Percentiles rank a stretch among this genome's conserved stretches.
Evolutionary conservation across 2,888 invertebrate species (phyloP).

Genomic region (Eupithecia exiguata): DNA sequence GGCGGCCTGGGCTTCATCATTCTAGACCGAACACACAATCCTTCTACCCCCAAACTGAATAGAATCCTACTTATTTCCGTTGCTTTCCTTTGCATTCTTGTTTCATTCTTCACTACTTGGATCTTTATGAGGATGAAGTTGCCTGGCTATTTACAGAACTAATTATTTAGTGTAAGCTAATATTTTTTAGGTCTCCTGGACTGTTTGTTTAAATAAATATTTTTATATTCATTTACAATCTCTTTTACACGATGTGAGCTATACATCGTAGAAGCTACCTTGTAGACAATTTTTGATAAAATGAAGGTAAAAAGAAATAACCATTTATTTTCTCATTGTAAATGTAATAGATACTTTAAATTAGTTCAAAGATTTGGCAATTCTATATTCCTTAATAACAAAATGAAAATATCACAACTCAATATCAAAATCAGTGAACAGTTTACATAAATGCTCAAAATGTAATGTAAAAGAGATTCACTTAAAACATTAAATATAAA

Average conservation of each 20-base stretch:
- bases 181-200: slow-evolving; percentile 37
- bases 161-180: slow-evolving; percentile 53
- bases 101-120: slow-evolving; percentile 98
- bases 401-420: slow-evolving; percentile 39
- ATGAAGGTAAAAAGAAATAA: background rate
- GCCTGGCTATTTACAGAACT: slow-evolving; percentile 91
- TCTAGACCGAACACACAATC: slow-evolving; percentile 96
- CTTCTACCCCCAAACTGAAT: slow-evolving; percentile 94
- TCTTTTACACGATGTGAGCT: background rate
- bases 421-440: slow-evolving; percentile 29
- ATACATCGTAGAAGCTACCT: background rate
- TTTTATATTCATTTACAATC: slow-evolving; percentile 50
- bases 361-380: slow-evolving; percentile 28
- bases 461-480: slow-evolving; percentile 40
- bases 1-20: slow-evolving; percentile 98
- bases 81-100: slow-evolving; percentile 95
- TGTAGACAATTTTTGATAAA: background rate
- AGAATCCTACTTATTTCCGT: slow-evolving; percentile 94
- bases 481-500: slow-evolving; percentile 36
- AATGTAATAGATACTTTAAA: background rate
- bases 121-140: slow-evolving; percentile 99
- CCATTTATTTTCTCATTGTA: background rate
- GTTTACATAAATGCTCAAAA: slow-evolving; percentile 22
- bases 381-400: slow-evolving; percentile 13
- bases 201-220: slow-evolving; percentile 66